Evolutionary conservation across 2,888 invertebrate species (phyloP).

Genomic region (Macrophya annulata): DNA sequence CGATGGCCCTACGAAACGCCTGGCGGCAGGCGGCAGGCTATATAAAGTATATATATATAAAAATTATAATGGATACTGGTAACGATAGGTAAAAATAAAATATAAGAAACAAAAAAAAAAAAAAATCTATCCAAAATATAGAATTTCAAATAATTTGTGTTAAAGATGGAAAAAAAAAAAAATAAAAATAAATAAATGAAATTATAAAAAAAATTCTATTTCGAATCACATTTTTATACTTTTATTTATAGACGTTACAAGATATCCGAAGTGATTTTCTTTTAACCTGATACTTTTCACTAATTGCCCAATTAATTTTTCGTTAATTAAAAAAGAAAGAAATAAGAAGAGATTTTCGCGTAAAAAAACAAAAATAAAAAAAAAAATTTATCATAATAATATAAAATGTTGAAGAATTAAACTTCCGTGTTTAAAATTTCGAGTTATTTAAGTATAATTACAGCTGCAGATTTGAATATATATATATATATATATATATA

Average conservation of each 20-base stretch:
- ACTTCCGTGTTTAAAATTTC: neutral
- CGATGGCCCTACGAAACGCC: neutral
- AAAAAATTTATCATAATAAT: no score
- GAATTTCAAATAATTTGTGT: neutral
- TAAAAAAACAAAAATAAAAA: no score
- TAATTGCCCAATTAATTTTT: neutral
- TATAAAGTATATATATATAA: neutral
- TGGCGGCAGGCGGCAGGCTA: neutral
- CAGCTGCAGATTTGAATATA: neutral
- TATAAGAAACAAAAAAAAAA: neutral
- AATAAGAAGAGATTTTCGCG: neutral
- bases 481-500: neutral
- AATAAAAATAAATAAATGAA: neutral
- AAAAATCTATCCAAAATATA: neutral
- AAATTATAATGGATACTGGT: slow-evolving; percentile 14
- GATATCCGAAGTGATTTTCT: neutral
- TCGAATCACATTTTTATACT: no score
- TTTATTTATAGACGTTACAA: neutral
- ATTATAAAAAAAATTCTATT: neutral
- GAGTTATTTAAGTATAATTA: slow-evolving; percentile 3
- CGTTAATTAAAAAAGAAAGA: slow-evolving; percentile 1
- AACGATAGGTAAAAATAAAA: neutral
- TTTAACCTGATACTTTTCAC: neutral
- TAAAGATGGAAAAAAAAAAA: neutral
- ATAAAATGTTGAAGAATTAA: neutral